Conservation (phyloP, 2,113 vertebrate genomes). For the Loxodonta africana region DNA sequence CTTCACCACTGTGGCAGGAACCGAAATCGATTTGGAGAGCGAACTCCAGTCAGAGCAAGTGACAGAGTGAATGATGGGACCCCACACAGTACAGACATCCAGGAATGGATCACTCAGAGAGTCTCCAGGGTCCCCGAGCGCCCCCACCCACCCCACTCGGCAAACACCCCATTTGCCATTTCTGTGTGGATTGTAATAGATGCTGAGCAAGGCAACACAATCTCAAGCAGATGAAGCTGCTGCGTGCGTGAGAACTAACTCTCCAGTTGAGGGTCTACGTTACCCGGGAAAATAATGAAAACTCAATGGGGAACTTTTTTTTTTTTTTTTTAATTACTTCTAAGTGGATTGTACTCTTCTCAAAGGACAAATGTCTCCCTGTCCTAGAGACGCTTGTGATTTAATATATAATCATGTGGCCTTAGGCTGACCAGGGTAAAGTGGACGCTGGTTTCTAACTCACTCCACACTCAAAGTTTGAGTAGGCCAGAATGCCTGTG, state of each 20-base stretch:
- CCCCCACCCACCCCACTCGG: background rate
- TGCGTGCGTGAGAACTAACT: background rate
- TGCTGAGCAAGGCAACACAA: background rate
- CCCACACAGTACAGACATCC: constrained; percentile 71
- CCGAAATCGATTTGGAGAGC: constrained; percentile 87
- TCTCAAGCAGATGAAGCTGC: background rate
- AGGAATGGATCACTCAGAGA: constrained; percentile 72
- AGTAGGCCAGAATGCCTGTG: constrained; percentile 10
- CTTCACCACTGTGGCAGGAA: constrained; percentile 87
- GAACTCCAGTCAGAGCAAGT: constrained; percentile 85
- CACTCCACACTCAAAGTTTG: background rate
- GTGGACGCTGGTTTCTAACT: background rate
- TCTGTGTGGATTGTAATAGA: constrained; percentile 21
- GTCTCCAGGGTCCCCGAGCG: constrained; percentile 34
- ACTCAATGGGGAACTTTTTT: background rate
- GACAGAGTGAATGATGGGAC: constrained; percentile 82
- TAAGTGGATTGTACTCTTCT: constrained; percentile 36
- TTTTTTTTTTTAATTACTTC: constrained; percentile 12
- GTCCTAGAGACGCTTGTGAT: background rate
- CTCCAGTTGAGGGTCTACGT: background rate
- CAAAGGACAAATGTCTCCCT: constrained; percentile 66
- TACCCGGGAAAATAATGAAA: constrained; percentile 60
- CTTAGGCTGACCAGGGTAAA: background rate
- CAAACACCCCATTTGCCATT: constrained; percentile 45
- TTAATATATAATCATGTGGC: constrained; percentile 18